Evolutionary conservation across 2,888 invertebrate species (phyloP), one percentile per base, ranked within the genome.

Genomic region (Nectonema munidae): DNA sequence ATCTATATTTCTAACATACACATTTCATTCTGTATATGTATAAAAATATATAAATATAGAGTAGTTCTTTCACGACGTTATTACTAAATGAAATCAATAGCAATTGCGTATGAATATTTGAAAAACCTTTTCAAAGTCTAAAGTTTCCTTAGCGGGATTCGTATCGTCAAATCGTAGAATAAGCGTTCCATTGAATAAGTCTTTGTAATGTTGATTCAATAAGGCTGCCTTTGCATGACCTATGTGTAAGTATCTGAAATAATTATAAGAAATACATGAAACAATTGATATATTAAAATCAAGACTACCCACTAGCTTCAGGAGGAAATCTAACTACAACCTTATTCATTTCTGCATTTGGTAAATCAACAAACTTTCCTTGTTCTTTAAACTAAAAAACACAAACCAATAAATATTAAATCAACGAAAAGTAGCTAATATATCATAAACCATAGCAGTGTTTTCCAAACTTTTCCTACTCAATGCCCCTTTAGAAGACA

Each of bases 131-230:
- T 95, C 95, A 59, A 81, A 99, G 46, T 89, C 75, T 1, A 70
- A 71, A 48, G 79, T 76, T 52, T 95, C 95, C 53, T 95, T 95
- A 11, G 83, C 89, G 3, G 95, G 95, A 59, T 99, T 99, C 3
- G 95, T 99, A 54, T 99, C 95, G 57, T 99, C 95, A 54, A 99
- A 99, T 45, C 95, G 66, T 81, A 99, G 79, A 43, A 99, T 72
- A 1, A 95, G 64, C 52, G 71, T 72, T 0, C 95, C 95, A 49
- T 86, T 61, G 55, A 83, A 95, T 2, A 68, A 64, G 48, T 69
- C 65, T 45, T 81, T 77, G 51, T 99, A 99, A 58, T 89, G 76
- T 53, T 89, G 86, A 58, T 99, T 99, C 11, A 99, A 61, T 1
- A 99, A 63, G 14, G 89, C 95, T 4, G 95, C 95, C 56, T 95